Percentiles rank a stretch among this genome's conserved stretches.
These are phyloP conservation scores for Drosophila erecta DNA, from an alignment of 1,140 invertebrate genomes.

Conservation along the genomic window DNA sequence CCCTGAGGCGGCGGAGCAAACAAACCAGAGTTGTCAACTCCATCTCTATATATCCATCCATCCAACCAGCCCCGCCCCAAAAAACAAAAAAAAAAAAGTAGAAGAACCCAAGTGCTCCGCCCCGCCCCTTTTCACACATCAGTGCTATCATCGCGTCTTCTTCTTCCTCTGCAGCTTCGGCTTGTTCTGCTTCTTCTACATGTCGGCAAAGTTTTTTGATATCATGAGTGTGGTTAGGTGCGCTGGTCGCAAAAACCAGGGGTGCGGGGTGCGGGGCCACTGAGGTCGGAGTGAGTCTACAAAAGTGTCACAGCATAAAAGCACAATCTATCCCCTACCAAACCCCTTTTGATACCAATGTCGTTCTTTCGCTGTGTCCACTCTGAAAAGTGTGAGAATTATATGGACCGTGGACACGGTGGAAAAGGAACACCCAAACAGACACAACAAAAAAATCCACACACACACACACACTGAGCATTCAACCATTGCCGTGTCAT, in stretches of 20 bases:
- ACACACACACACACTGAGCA: conserved; percentile 24
- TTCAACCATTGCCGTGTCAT: conserved; percentile 61
- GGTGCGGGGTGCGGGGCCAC: background rate
- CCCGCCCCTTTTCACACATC: conserved; percentile 45
- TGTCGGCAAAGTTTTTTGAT: conserved; percentile 79
- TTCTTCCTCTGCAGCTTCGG: conserved; percentile 18
- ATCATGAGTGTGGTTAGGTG: conserved; percentile 58
- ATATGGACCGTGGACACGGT: conserved; percentile 54
- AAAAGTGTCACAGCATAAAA: conserved; percentile 79
- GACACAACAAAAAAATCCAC: conserved; percentile 15
- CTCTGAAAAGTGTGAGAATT: conserved; percentile 69
- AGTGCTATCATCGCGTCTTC: conserved; percentile 45
- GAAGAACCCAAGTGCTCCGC: background rate
- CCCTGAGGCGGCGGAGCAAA: conserved; percentile 24
- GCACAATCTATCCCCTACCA: conserved; percentile 53
- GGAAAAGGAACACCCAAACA: conserved; percentile 41
- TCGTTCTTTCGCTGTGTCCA: conserved; percentile 28
- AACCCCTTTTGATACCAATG: conserved; percentile 8
- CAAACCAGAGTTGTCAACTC: conserved; percentile 50
- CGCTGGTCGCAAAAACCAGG: background rate
- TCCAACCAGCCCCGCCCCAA: conserved; percentile 17
- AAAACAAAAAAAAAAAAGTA: too few relatives aligned
- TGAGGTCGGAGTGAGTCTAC: conserved; percentile 39
- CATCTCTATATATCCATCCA: conserved; percentile 23
- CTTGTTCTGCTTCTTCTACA: conserved; percentile 41